Base-by-base conservation (phyloP, 2,888 invertebrate genomes). In the Heteromyza rotundicornis region DNA sequence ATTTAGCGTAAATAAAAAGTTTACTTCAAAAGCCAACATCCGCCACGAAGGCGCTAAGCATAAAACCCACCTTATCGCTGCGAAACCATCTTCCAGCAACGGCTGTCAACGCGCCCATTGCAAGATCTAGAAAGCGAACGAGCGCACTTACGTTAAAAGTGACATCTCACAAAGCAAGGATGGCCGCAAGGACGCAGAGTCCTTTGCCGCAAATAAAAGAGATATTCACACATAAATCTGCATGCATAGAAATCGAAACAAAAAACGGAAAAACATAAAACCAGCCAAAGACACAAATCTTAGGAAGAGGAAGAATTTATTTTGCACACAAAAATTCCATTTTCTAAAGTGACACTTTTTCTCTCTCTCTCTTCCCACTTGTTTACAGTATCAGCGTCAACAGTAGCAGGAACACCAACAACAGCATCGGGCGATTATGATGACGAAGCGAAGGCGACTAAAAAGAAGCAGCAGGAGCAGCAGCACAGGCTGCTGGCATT, bases 1-100 rank as follows among this genome's bases (percentile, higher is more conserved):
- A 74, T 76, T 77, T 76, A 70, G 68, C 70, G 74, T 71, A 74
- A 71, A 73, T 73, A 77, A 73, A 76, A 77, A 76, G n/a, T 73
- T 72, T 69, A 50, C 32, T 20, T 8, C 23, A 44, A 5, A n/a
- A 16, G 27, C 19, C 16, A 20, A 32, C 36, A 58, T 19, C 47
- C 32, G 27, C 36, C 22, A 40, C 36, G 12, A 1, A 40, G 10
- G 20, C 7, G 17, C 17, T 23, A 59, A 59, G 55, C 63, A 69
- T 74, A 70, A 75, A 70, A 71, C 71, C 19, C 72, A 75, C 68
- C 75, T 74, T 76, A 78, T 77, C 76, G 68, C 67, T 53, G 58
- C 65, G 68, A 70, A 71, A 68, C 69, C 72, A 77, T 78, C 76
- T 76, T 75, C 68, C n/a, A n/a, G n/a, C 76, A 78, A 72, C 72